Evolutionary conservation across 2,113 vertebrate species (phyloP).

Genomic region (Furnarius figulus): DNA sequence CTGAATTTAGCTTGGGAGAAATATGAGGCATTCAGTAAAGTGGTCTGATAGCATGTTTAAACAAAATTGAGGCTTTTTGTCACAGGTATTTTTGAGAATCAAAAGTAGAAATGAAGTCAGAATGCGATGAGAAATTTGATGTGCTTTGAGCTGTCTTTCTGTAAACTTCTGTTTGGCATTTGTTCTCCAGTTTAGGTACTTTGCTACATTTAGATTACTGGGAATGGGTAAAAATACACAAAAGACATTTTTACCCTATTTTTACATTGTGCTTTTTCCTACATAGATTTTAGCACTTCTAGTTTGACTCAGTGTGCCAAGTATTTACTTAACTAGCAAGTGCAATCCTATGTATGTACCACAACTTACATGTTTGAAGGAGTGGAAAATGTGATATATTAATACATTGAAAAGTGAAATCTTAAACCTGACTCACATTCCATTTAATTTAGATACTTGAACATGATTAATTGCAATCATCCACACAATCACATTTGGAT

Average conservation of each 20-base stretch:
- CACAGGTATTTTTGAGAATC: background rate
- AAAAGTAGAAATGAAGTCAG: background rate
- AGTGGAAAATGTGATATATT: background rate
- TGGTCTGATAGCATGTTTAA: background rate
- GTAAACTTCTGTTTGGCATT: background rate
- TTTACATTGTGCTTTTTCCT: background rate
- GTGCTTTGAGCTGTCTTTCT: background rate
- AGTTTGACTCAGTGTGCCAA: background rate
- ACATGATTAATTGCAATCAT: background rate
- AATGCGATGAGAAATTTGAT: background rate
- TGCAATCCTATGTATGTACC: background rate
- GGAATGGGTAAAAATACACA: background rate
- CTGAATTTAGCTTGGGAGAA: background rate
- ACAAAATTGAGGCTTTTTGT: background rate
- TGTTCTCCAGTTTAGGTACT: background rate
- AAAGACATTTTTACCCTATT: background rate
- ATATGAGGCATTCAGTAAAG: background rate
- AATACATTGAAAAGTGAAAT: background rate
- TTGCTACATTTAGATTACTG: background rate
- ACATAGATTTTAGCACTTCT: background rate
- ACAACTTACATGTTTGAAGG: background rate
- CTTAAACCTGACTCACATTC: background rate
- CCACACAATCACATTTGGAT: background rate
- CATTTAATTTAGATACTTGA: background rate
- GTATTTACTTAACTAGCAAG: background rate